Evolutionary conservation across 2,888 invertebrate species (phyloP).

Genomic region (Lamellibrachia columna): DNA sequence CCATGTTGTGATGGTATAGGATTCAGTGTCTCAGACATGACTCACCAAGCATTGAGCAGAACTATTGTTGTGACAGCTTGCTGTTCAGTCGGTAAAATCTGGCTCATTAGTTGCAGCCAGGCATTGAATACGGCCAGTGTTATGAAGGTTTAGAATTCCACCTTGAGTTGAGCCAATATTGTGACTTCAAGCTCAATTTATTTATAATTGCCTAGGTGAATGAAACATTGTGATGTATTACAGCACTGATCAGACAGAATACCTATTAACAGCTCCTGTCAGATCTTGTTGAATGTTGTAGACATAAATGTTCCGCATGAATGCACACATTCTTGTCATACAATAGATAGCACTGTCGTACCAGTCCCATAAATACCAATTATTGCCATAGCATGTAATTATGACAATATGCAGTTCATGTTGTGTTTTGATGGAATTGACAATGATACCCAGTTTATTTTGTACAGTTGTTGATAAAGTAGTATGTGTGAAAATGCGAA

Average conservation of each 20-base stretch:
- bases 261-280: neutral
- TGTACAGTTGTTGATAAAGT: neutral
- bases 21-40: neutral
- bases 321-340: neutral
- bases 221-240: neutral
- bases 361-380: neutral
- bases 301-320: neutral
- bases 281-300: neutral
- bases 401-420: neutral
- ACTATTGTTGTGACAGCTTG: neutral
- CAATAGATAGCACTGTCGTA: neutral
- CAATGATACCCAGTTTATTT: neutral
- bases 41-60: neutral
- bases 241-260: neutral
- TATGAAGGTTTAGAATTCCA: neutral
- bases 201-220: constrained; percentile 9
- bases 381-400: neutral
- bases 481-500: neutral
- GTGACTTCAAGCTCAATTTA: neutral
- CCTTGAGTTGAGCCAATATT: neutral
- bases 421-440: neutral
- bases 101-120: constrained; percentile 2
- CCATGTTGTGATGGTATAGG: neutral
- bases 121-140: neutral
- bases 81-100: neutral